Evolutionary conservation across 2,797 vertebrate species (phyloP).

Genomic region (Clarias platycephalus): DNA sequence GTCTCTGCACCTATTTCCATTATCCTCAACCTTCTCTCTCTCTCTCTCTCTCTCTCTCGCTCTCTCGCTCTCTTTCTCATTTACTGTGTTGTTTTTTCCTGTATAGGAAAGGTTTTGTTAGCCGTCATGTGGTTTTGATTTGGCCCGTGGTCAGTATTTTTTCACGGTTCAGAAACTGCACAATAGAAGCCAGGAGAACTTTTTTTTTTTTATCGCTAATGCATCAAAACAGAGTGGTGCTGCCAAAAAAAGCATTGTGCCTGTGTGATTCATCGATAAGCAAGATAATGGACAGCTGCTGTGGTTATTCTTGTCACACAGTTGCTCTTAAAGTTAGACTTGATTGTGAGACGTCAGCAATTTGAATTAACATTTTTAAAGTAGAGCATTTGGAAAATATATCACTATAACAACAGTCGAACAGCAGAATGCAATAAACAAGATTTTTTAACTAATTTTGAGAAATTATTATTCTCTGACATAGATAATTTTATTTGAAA

Average conservation of each 20-base stretch:
- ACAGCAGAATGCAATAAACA: no score
- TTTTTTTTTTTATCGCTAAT: slow-evolving; percentile 13
- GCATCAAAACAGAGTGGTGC: neutral
- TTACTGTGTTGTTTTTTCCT: neutral
- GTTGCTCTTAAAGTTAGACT: neutral
- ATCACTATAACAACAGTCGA: no score
- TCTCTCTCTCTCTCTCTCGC: neutral
- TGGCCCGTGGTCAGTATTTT: slow-evolving; percentile 37
- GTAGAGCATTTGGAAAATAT: neutral
- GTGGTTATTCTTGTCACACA: neutral
- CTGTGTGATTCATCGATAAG: neutral
- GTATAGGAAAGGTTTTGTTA: slow-evolving; percentile 10
- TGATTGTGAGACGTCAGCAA: neutral
- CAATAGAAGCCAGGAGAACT: slow-evolving; percentile 14
- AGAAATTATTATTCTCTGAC: no score
- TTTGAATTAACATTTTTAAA: neutral
- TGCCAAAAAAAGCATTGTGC: neutral
- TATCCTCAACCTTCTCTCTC: neutral
- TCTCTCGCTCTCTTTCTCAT: neutral
- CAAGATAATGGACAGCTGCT: neutral
- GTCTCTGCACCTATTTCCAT: neutral
- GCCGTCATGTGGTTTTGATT: slow-evolving; percentile 52
- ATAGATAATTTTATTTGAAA: no score
- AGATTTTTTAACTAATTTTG: no score
- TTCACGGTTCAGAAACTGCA: slow-evolving; percentile 29